Conservation (phyloP, 2,113 vertebrate genomes). For the Orientallactaga bullata region DNA sequence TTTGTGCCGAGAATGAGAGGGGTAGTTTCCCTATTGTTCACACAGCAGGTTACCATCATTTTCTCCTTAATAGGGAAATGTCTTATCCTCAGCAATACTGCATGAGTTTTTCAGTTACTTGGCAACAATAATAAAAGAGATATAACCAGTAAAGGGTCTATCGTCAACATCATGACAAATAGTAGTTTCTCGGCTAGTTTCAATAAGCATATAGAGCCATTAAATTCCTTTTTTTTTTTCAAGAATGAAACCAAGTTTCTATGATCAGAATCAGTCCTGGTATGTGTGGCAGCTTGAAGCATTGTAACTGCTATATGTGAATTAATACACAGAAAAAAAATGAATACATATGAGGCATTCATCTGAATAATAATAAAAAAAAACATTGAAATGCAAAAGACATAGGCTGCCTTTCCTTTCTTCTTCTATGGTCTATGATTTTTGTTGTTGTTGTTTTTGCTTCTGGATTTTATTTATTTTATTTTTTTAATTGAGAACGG, state of each 20-base stretch:
- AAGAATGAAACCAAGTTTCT: slow-evolving; percentile 63
- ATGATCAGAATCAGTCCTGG: not conserved
- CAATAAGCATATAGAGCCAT: slow-evolving; percentile 36
- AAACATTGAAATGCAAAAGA: not conserved
- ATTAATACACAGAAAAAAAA: not conserved
- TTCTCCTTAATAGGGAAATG: slow-evolving; percentile 68
- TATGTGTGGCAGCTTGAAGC: slow-evolving; percentile 17
- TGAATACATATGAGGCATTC: slow-evolving; percentile 36
- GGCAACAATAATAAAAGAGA: slow-evolving; percentile 71
- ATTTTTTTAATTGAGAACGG: too few relatives aligned
- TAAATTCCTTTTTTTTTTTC: slow-evolving; percentile 68
- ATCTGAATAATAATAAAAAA: slow-evolving; percentile 24
- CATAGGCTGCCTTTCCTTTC: not conserved
- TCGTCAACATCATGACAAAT: slow-evolving; percentile 66
- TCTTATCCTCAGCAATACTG: slow-evolving; percentile 66
- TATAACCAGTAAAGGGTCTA: slow-evolving; percentile 59
- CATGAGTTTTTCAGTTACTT: slow-evolving; percentile 68
- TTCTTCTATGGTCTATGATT: too few relatives aligned
- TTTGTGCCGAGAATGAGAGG: slow-evolving; percentile 69
- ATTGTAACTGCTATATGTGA: slow-evolving; percentile 19
- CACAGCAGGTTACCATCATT: slow-evolving; percentile 57
- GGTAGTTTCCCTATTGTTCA: slow-evolving; percentile 67
- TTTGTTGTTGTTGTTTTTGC: too few relatives aligned
- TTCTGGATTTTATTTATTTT: too few relatives aligned
- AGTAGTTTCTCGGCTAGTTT: slow-evolving; percentile 25